Evolutionary conservation across 1,140 invertebrate genomes (phyloP).

Genomic region (Thrips palmi): DNA sequence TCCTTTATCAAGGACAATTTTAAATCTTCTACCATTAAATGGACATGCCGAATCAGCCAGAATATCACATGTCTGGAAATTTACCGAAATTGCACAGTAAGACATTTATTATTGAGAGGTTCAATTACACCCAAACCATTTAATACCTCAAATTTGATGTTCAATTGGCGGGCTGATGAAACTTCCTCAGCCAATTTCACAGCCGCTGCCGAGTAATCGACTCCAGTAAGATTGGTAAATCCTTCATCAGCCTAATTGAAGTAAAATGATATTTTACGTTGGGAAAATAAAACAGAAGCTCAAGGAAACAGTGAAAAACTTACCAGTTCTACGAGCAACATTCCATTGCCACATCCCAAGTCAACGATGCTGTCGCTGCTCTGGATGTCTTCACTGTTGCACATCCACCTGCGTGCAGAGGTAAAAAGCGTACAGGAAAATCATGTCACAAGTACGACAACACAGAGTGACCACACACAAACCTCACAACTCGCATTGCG

Average conservation of each 20-base stretch:
- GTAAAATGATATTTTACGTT: conserved; percentile 7
- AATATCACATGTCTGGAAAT: conserved; percentile 34
- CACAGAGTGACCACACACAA: conserved; percentile 21
- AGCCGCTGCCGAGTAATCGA: conserved; percentile 70
- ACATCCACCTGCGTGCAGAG: conserved; percentile 13
- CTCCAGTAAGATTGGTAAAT: conserved; percentile 51
- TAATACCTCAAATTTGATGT: conserved; percentile 33
- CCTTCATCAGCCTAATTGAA: conserved; percentile 36
- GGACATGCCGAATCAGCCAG: conserved; percentile 19
- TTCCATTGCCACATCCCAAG: conserved; percentile 82
- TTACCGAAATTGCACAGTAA: conserved; percentile 9
- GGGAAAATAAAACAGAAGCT: not conserved
- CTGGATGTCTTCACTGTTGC: conserved; percentile 11
- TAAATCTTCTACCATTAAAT: conserved; percentile 34
- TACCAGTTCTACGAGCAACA: conserved; percentile 57
- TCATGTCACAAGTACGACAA: conserved; percentile 2
- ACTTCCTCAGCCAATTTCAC: conserved; percentile 53
- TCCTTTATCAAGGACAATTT: conserved; percentile 70
- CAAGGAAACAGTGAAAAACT: conserved; percentile 10
- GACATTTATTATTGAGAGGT: conserved; percentile 7
- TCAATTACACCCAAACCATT: not conserved
- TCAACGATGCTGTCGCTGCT: conserved; percentile 25
- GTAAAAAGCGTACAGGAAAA: conserved; percentile 12
- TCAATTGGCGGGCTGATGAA: conserved; percentile 29
- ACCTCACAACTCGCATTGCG: conserved; percentile 51